Conservation (phyloP, 2,797 vertebrate genomes). For the Tenualosa thibaudeaui region DNA sequence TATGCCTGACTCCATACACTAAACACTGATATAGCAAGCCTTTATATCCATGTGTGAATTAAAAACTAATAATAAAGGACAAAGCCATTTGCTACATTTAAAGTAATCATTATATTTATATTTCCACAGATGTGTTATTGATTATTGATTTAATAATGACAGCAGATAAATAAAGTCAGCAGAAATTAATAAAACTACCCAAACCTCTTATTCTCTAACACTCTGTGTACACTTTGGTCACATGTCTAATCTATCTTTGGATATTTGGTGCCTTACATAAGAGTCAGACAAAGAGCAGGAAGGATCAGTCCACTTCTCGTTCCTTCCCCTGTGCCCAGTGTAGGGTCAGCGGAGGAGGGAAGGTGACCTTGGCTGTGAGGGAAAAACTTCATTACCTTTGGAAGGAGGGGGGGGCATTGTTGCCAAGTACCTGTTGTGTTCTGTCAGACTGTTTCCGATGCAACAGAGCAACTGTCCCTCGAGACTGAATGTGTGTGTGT, state of each 20-base stretch:
- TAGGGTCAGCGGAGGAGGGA: slow-evolving; percentile 45
- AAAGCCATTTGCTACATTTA: too few species aligned
- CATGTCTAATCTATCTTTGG: slow-evolving; percentile 44
- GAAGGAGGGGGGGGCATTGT: slow-evolving; percentile 53
- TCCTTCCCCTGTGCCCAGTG: neutral
- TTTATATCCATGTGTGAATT: too few species aligned
- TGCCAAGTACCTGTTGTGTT: slow-evolving; percentile 58
- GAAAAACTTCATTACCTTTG: slow-evolving; percentile 40
- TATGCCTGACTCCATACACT: too few species aligned
- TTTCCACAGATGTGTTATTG: too few species aligned
- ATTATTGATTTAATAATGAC: too few species aligned
- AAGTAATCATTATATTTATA: too few species aligned
- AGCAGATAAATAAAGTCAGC: too few species aligned
- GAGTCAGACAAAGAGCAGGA: slow-evolving; percentile 37
- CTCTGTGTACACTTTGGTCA: too few species aligned
- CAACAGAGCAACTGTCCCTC: slow-evolving; percentile 60
- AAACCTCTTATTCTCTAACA: too few species aligned
- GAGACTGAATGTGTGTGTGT: slow-evolving; percentile 37
- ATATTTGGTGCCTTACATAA: slow-evolving; percentile 38
- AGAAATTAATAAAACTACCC: too few species aligned
- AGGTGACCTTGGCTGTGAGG: slow-evolving; percentile 70
- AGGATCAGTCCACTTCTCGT: neutral
- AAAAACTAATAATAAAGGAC: too few species aligned
- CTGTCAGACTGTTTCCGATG: slow-evolving; percentile 74
- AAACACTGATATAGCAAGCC: too few species aligned